Base-by-base conservation (phyloP, 2,797 vertebrate genomes). In the Manis pentadactyla region DNA sequence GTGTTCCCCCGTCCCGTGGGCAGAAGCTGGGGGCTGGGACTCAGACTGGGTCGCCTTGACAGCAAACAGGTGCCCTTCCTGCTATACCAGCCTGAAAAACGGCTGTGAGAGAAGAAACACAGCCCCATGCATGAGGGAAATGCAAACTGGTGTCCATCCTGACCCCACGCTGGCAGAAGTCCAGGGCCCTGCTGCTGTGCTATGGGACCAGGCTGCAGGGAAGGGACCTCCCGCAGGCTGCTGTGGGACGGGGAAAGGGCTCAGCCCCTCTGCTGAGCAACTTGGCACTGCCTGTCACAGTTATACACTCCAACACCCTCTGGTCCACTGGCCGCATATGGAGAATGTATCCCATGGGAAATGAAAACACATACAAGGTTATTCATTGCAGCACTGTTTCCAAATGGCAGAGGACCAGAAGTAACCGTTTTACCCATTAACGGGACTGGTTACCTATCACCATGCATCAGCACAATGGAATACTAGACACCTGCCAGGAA, bases 1-100 rank as follows among this genome's bases (percentile, higher is more conserved):
- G 66, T 57, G 5, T 66, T 7, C 39, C 55, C 55, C 29, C 1
- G 0, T 2, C 59, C n/a, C 9, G 0, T 1, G 1, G 42, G 59
- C 63, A 37, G 53, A 71, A 53, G 49, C 29, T 12, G 7, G 73
- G n/a, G 64, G 63, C 51, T 12, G 31, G 27, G 42, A 15, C 34
- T 19, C 0, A 21, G 71, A 42, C 12, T 0, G 0, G 10, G 57
- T 1, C 9, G 5, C 49, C 55, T 39, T 46, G 68, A 74, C 12
- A 5, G 19, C n/a, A 89, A 34, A 29, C 63, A 49, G 3, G 17
- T 2, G 55, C 7, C 39, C 53, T 46, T 42, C 21, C 73, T 53
- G n/a, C 37, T n/a, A 11, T 4, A 31, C 17, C 27, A 49, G 64
- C 29, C 17, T 25, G n/a, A 61, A 42, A 59, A 46, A 53, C 1